Base-by-base conservation (phyloP, 2,797 vertebrate genomes). In the Cuniculus paca region DNA sequence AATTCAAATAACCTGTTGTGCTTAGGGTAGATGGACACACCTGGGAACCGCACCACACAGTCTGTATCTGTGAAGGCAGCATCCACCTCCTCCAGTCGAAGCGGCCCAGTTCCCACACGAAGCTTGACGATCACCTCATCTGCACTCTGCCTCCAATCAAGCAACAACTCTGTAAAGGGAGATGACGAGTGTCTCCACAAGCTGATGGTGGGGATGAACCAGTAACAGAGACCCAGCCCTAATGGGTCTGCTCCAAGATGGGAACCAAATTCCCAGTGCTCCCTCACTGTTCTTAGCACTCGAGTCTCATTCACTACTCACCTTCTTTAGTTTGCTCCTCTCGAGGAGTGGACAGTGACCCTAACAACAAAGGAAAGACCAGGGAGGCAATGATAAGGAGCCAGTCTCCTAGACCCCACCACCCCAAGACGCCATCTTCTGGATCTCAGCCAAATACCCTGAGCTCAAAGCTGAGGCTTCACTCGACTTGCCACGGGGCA, bases 121-220 rank as follows among this genome's bases (percentile, higher is more conserved):
- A 99, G 98, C 92, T 99, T 99, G 68, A 99, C 99, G 0, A 99
- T 99, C 94, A 99, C 99, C 96, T 99, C 99, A 2, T 99, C 99
- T 0, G 99, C 99, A 34, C 99, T 99, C 98, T 99, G 99, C 98
- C 99, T 99, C 99, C 99, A 99, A 97, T 99, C 99, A 60, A 99
- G 97, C 98, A 99, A 99, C 97, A 99, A 97, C 78, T 99, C 99
- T 99, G 97, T 65, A 95, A 88, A 58, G 61, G 91, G 5, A 77
- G 70, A 75, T 81, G 50, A 39, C 24, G 97, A 82, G 63, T 90
- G 36, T 95, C 50, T 77, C 17, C 0, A 79, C 9, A 17, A 72
- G 83, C 17, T 81, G 56, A 63, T 34, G 34, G 72, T 9, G 24
- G 45, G 24, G 58, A 81, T n/a, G 60, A 56, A 52, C 48, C 85